Conservation (phyloP, 2,888 invertebrate species). For the Zeuzera pyrina region DNA sequence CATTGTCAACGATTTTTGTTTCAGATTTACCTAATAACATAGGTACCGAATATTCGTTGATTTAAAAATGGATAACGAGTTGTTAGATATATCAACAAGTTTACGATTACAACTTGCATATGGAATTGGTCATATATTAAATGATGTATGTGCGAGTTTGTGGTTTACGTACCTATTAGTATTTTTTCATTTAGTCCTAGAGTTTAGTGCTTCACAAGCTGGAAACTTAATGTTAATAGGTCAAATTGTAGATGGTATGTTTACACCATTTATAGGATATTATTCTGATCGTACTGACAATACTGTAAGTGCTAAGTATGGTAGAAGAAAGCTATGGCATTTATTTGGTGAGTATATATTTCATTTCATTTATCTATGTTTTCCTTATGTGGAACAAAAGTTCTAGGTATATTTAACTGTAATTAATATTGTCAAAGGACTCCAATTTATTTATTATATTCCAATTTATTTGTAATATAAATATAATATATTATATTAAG, state of each 20-base stretch:
- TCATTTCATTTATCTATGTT: conserved; percentile 5
- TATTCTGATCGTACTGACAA: conserved; percentile 84
- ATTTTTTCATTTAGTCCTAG: conserved; percentile 78
- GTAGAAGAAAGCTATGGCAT: conserved; percentile 92
- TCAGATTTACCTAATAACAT: too few species aligned
- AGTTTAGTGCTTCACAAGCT: conserved; percentile 70
- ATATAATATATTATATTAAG: too few species aligned
- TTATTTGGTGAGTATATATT: conserved; percentile 77
- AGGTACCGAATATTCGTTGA: too few species aligned
- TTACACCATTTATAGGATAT: conserved; percentile 90
- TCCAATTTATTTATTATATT: too few species aligned
- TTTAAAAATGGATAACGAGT: conserved; percentile 57
- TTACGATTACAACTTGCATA: conserved; percentile 72
- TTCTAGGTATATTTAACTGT: too few species aligned
- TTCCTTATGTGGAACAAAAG: too few species aligned
- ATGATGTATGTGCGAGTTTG: conserved; percentile 93
- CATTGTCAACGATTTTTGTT: too few species aligned
- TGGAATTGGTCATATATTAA: conserved; percentile 88
- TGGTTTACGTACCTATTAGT: conserved; percentile 95
- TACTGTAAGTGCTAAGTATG: conserved; percentile 79
- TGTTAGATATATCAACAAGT: conserved; percentile 57
- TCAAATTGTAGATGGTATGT: conserved; percentile 88
- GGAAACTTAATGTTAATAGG: conserved; percentile 83
- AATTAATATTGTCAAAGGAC: too few species aligned
- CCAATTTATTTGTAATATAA: too few species aligned